phyloP scores from a whole-genome alignment of 2,113 vertebrate species.

The Benitochromis conjunctus region DNA sequence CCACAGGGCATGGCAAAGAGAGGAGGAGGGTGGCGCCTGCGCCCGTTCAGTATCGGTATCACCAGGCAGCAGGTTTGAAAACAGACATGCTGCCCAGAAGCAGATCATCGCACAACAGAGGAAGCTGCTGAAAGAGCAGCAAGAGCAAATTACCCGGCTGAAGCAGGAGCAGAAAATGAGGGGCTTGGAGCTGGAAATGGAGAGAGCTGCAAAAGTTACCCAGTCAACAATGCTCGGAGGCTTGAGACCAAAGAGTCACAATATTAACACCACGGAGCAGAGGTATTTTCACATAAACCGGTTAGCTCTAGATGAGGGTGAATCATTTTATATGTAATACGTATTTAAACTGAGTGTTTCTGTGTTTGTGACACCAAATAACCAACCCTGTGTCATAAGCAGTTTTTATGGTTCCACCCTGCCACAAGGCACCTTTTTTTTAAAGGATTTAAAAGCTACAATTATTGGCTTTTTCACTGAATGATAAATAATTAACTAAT shows the following conservation, averaged over 20 bases:
- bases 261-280: neutral
- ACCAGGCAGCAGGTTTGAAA: slow-evolving; percentile 61
- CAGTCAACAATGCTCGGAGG: neutral
- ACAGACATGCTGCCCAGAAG: slow-evolving; percentile 76
- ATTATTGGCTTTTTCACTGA: neutral
- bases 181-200: slow-evolving; percentile 62
- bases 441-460: neutral
- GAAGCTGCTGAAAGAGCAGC: slow-evolving; percentile 83
- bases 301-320: neutral
- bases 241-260: slow-evolving; percentile 1
- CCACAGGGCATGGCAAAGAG: neutral
- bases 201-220: slow-evolving; percentile 24
- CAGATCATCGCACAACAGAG: slow-evolving; percentile 82
- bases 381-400: neutral
- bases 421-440: neutral
- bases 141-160: slow-evolving; percentile 78
- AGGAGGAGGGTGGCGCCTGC: neutral
- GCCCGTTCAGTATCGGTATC: neutral
- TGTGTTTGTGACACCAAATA: neutral
- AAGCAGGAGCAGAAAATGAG: slow-evolving; percentile 73
- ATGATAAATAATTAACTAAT: neutral
- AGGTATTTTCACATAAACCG: slow-evolving; percentile 15
- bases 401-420: neutral
- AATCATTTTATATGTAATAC: neutral
- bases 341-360: neutral